Conservation (phyloP, 2,113 vertebrate genomes). For the Eurystomus gularis region DNA sequence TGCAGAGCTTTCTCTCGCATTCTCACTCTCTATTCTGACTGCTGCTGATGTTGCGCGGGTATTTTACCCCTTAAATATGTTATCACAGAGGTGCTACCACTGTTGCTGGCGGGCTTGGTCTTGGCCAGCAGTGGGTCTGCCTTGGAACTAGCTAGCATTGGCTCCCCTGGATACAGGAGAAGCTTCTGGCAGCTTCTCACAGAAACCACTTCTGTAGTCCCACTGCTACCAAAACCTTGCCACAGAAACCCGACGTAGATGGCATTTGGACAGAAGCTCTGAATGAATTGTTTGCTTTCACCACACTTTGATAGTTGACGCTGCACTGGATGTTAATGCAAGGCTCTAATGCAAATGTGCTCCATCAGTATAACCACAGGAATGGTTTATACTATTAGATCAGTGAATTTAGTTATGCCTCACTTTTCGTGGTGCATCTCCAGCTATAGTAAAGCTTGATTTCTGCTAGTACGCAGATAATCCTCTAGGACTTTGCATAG, state of each 20-base stretch:
- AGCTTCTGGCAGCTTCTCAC: not conserved
- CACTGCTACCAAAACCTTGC: not conserved
- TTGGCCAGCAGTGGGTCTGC: accelerated
- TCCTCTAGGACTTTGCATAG: conserved; percentile 10
- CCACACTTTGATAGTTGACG: not conserved
- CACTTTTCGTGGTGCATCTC: not conserved
- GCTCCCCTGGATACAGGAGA: not conserved
- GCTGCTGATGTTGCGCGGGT: not conserved
- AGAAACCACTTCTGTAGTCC: not conserved
- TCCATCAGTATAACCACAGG: not conserved
- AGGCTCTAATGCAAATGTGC: not conserved
- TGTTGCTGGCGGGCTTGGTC: not conserved
- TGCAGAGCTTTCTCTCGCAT: not conserved
- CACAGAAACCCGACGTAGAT: not conserved
- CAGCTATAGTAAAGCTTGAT: not conserved
- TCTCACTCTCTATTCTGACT: not conserved
- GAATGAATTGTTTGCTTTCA: not conserved
- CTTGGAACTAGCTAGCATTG: not conserved
- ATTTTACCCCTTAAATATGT: not conserved
- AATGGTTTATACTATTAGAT: not conserved
- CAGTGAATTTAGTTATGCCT: not conserved
- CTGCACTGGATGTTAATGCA: not conserved
- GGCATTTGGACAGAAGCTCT: not conserved
- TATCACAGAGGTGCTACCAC: not conserved
- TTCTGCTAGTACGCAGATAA: not conserved